A percentile compares a stretch with the other conserved stretches of the same genome.
Conservation (phyloP, 2,888 invertebrate genomes). For the Aporophyla lueneburgensis region DNA sequence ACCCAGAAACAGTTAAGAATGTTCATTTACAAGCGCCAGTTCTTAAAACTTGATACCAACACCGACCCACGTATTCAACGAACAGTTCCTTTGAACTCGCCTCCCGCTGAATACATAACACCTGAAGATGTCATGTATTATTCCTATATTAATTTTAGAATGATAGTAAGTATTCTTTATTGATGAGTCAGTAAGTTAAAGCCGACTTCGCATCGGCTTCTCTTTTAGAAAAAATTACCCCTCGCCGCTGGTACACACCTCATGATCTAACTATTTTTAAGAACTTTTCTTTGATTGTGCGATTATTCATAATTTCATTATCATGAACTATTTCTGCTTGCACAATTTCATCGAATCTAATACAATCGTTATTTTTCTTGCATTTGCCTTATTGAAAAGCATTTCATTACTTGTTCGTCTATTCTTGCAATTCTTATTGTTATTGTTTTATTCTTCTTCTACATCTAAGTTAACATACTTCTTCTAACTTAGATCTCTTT, state of each 20-base stretch:
- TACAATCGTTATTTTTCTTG: not conserved
- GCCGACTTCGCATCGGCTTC: no score
- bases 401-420: not conserved
- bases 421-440: not conserved
- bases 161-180: no score
- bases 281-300: not conserved
- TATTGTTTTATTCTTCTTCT: not conserved
- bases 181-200: no score
- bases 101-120: slow-evolving; percentile 41
- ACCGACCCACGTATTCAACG: slow-evolving; percentile 2
- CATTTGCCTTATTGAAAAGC: not conserved
- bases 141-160: no score
- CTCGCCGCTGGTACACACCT: no score
- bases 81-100: slow-evolving; percentile 39
- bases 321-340: not conserved
- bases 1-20: slow-evolving; percentile 18
- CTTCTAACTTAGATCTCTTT: not conserved
- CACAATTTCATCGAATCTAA: not conserved
- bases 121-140: slow-evolving; percentile 7
- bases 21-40: slow-evolving; percentile 18
- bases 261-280: no score
- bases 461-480: not conserved
- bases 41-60: slow-evolving; percentile 40
- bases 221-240: no score
- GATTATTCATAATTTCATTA: not conserved